Evolutionary conservation across 1,140 invertebrate species (phyloP).

Genomic region (Atta texana): DNA sequence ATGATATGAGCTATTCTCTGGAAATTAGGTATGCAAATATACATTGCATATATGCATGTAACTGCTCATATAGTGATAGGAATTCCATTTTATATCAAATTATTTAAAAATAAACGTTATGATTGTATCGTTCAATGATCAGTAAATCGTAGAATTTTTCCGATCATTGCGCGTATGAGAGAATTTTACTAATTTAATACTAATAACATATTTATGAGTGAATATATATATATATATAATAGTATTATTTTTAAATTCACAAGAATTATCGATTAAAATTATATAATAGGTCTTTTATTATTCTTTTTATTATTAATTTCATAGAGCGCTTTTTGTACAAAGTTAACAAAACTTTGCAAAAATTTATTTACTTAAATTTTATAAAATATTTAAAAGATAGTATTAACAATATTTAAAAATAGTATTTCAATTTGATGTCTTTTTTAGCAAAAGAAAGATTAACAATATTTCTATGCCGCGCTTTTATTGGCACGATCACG

Average conservation of each 20-base stretch:
- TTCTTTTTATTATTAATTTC: not conserved
- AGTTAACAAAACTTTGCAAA: not conserved
- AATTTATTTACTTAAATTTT: not conserved
- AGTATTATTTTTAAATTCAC: not conserved
- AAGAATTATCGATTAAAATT: not conserved
- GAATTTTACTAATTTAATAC: not conserved
- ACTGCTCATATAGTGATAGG: not conserved
- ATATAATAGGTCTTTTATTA: not conserved
- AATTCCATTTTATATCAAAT: not conserved
- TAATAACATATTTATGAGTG: not conserved
- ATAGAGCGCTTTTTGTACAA: not conserved
- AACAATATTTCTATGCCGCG: not conserved
- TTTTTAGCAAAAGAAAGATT: not conserved
- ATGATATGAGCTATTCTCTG: not conserved
- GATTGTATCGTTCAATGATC: not conserved
- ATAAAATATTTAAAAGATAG: not conserved
- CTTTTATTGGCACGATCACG: not conserved
- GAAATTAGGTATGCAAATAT: constrained; percentile 9
- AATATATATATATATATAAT: not conserved
- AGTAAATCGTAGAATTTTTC: not conserved
- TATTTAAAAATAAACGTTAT: not conserved
- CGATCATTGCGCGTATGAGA: not conserved
- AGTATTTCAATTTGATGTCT: not conserved
- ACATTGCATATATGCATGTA: not conserved
- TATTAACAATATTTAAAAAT: not conserved